Base-by-base conservation (phyloP, 2,797 vertebrate species). In the Siniperca scherzeri region DNA sequence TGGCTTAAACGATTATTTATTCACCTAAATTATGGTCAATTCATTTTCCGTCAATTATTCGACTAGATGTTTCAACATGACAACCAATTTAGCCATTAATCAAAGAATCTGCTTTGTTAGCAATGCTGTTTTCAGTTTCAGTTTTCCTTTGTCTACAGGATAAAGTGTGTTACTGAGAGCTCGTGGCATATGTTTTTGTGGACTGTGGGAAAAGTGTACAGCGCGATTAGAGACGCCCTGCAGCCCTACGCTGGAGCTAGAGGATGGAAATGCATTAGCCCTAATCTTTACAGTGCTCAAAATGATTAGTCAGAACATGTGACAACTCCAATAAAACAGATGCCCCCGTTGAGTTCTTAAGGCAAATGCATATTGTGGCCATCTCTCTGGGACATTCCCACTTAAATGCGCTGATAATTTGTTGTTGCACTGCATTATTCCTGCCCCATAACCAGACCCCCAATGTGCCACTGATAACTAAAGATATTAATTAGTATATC, bases 351-450 rank as follows among this genome's bases (percentile, higher is more conserved):
- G 95, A 95, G 90, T 94, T 96, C 94, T 96, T 94, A 89, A 93
- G 95, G 96, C 96, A 96, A 97, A 96, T 93, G 95, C 96, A 96
- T 97, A 97, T 96, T 97, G 96, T 95, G 94, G 92, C 95, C 92
- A 96, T 97, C 96, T 96, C 92, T 88, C 88, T 89, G 78, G 93
- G 95, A 95, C 94, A 94, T 95, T 92, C 91, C 83, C 93, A 93
- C 92, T 94, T 91, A 94, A 96, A 95, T 2, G 87, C 95, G 93
- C 94, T 88, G 92, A 97, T 97, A 94, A 97, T 96, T 95, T 95
- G 94, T 94, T 95, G 94, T 94, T 95, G 94, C 95, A 91, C 92
- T 93, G 93, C 91, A 93, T 97, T 96, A 96, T 93, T 92, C 93
- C 89, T 94, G 90, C 87, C 55, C 88, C 84, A 86, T 95, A 96